Base-by-base conservation (phyloP, 2,113 vertebrate species). In the Bagarius yarrelli region DNA sequence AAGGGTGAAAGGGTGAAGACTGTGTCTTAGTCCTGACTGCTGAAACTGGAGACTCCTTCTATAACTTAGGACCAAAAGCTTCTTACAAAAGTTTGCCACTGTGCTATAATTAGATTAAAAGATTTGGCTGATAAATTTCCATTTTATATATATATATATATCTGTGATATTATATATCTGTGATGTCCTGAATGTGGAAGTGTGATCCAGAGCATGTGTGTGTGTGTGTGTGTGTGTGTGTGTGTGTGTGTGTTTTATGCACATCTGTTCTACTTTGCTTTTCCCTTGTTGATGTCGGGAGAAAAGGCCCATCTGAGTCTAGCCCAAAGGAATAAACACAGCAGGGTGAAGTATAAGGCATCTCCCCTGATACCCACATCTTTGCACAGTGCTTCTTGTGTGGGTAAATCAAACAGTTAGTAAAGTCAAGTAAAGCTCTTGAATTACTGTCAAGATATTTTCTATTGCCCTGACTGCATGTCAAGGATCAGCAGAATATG, bases 321-420 rank as follows among this genome's bases (percentile, higher is more conserved):
- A 64, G 70, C 72, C 80, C 84, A 66, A 52, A 78, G 81, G 55
- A 75, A 71, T 69, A 73, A 50, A 64, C 74, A 23, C 66, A 36
- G 59, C 52, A 34, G 61, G 23, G 13, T 52, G 52, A 74, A 56
- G 52, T 70, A 32, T 52, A 8, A 23, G 15, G 40, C 69, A 78
- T 71, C 66, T 77, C 81, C 75, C 66, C 75, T 52, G 74, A 77
- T 25, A 64, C 67, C 40, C 56, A n/a, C 57, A 34, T 71, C 60
- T 56, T 34, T 56, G 77, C 80, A 67, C 53, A 30, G 21, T 9
- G 56, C 78, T 76, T 60, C 44, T 63, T 56, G 27, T 77, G 64
- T 40, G 40, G 9, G 56, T 44, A 81, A 77, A 57, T 50, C 76
- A 78, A 50, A 70, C 32, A 21, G 55, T 27, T 56, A 56, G 66